Conservation (phyloP, 2,797 vertebrate genomes). For the Pseudochirops cupreus region DNA sequence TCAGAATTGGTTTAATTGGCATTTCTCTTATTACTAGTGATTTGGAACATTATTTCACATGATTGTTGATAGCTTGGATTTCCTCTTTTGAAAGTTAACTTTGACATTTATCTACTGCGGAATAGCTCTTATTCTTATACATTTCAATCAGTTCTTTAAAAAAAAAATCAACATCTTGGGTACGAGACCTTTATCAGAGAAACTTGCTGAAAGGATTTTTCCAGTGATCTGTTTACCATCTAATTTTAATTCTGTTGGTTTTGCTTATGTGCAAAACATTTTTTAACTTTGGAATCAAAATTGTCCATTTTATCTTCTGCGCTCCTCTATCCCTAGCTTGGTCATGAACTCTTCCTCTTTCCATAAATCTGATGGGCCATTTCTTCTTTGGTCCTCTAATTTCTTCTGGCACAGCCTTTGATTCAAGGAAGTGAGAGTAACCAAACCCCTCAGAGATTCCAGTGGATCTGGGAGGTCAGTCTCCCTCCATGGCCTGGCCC, state of each 20-base stretch:
- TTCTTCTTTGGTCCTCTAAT: background rate
- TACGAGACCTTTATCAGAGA: background rate
- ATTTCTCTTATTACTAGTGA: background rate
- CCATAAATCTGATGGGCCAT: background rate
- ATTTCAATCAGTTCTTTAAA: background rate
- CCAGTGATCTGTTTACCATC: background rate
- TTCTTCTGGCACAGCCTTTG: background rate
- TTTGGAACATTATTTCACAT: background rate
- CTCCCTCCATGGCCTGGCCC: background rate
- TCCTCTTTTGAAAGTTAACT: background rate
- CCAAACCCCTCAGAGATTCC: background rate
- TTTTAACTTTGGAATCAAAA: background rate
- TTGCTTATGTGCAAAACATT: background rate
- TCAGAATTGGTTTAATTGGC: background rate
- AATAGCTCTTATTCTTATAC: background rate
- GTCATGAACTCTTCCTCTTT: background rate
- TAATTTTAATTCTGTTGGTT: background rate
- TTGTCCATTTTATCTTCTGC: background rate
- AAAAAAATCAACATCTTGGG: background rate
- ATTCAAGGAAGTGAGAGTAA: background rate
- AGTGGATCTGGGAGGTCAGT: background rate
- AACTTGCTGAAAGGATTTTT: background rate
- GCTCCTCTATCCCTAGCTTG: background rate
- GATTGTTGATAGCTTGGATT: background rate
- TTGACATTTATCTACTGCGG: background rate